These are phyloP conservation scores for Gadus chalcogrammus DNA, from an alignment of 2,113 vertebrate genomes.

Conservation along the genomic window DNA sequence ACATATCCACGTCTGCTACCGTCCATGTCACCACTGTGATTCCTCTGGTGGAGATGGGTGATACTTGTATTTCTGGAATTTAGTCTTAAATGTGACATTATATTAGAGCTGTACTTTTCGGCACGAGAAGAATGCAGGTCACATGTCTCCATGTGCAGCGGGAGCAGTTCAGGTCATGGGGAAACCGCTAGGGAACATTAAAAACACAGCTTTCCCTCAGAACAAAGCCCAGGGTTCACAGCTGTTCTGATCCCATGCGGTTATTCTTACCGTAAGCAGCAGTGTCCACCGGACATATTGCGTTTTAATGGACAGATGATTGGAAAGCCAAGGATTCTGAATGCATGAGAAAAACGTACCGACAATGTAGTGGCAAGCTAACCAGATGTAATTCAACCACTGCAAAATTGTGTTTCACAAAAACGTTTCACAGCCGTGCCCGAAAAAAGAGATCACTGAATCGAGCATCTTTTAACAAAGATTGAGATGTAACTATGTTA, in stretches of 20 bases:
- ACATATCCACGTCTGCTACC: not conserved
- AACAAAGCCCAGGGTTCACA: too few species aligned
- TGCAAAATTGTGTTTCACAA: not conserved
- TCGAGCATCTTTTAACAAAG: not conserved
- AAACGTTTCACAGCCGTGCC: not conserved
- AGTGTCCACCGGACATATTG: too few species aligned
- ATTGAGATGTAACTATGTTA: not conserved
- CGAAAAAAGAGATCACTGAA: not conserved
- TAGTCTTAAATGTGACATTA: constrained; percentile 23
- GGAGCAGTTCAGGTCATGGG: constrained; percentile 29
- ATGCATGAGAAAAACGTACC: not conserved
- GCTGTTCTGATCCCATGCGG: too few species aligned
- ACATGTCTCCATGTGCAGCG: constrained; percentile 27
- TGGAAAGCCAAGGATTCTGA: too few species aligned
- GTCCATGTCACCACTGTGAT: constrained; percentile 14
- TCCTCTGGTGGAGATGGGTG: not conserved
- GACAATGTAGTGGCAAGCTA: not conserved
- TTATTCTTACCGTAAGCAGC: too few species aligned
- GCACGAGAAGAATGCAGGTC: constrained; percentile 31
- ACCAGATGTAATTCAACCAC: not conserved
- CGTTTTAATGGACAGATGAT: too few species aligned
- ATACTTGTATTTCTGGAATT: constrained; percentile 8
- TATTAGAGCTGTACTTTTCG: constrained; percentile 16
- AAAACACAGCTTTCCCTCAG: too few species aligned
- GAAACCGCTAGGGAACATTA: constrained; percentile 8